These are phyloP conservation scores for Aurelia sp. DNA, from an alignment of 30 jellyfish, hydroid and myxozoan genomes.

Conservation along the genomic window DNA sequence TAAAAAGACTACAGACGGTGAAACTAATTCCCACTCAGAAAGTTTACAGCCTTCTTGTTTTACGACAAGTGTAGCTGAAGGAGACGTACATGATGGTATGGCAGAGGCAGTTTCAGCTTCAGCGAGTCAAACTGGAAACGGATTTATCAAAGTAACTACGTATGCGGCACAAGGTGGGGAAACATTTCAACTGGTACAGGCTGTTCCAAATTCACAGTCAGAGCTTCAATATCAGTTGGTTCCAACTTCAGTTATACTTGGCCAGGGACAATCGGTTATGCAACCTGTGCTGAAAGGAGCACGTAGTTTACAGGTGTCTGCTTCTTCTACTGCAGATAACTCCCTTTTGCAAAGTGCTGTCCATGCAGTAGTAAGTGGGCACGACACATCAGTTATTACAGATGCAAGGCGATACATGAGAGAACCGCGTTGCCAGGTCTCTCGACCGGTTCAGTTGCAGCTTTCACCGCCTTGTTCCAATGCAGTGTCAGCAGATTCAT, in stretches of 20 bases:
- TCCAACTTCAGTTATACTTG: conserved; percentile 56
- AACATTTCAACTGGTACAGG: conserved; percentile 89
- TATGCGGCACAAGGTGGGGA: conserved; percentile 84
- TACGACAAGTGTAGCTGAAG: conserved; percentile 28
- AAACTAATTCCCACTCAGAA: background rate
- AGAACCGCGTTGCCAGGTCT: background rate
- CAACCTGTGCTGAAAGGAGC: conserved; percentile 1
- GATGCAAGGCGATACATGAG: background rate
- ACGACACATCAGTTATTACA: background rate
- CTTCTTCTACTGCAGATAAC: conserved; percentile 1
- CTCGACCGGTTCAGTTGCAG: conserved; percentile 22
- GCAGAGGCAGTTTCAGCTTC: conserved; percentile 27
- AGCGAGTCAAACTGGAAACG: conserved; percentile 20
- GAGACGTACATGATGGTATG: background rate
- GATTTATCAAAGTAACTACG: conserved; percentile 80
- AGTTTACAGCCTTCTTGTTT: background rate
- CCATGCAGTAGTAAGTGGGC: conserved; percentile 14
- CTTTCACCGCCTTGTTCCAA: conserved; percentile 1
- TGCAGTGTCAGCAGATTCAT: conserved; percentile 4
- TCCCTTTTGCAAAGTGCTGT: conserved; percentile 3
- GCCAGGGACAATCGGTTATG: conserved; percentile 33
- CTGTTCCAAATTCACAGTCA: conserved; percentile 69
- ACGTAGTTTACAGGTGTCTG: conserved; percentile 28
- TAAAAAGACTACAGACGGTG: conserved; percentile 3
- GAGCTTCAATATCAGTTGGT: conserved; percentile 63